Percentiles rank a stretch among this genome's conserved stretches.
These are phyloP conservation scores for Dexiosoma caninum DNA, from an alignment of 2,888 invertebrate species.

Conservation along the genomic window DNA sequence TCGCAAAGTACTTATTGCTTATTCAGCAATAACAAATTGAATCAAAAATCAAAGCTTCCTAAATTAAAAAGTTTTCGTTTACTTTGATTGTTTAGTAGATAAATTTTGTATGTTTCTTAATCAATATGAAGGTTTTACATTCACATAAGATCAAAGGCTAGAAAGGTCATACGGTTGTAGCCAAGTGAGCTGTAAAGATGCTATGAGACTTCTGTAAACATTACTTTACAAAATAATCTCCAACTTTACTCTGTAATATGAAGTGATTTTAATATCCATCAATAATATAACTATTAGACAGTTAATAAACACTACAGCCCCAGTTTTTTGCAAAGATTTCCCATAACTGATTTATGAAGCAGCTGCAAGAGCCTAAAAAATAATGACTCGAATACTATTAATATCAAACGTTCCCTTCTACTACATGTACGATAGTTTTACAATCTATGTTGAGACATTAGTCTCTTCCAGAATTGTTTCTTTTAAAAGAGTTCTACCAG, in stretches of 20 bases:
- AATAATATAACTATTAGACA: background rate
- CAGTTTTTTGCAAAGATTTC: background rate
- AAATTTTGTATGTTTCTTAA: too few relatives aligned
- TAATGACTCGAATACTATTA: constrained; percentile 16
- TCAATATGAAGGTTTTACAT: too few relatives aligned
- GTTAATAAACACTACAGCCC: background rate
- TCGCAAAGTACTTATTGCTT: too few relatives aligned
- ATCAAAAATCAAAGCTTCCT: too few relatives aligned
- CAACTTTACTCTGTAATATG: background rate
- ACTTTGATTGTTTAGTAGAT: too few relatives aligned
- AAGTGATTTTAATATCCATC: background rate
- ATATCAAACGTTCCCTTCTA: constrained; percentile 26
- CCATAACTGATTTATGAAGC: background rate
- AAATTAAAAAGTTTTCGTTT: too few relatives aligned
- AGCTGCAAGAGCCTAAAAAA: background rate
- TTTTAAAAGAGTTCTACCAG: constrained; percentile 18
- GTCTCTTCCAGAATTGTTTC: constrained; percentile 43
- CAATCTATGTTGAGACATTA: constrained; percentile 38
- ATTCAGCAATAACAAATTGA: too few relatives aligned
- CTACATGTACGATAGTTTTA: background rate
- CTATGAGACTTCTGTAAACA: too few relatives aligned
- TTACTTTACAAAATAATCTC: too few relatives aligned
- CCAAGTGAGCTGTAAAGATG: too few relatives aligned
- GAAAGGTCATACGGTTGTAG: too few relatives aligned
- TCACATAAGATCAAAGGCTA: too few relatives aligned